A percentile compares a stretch with the other conserved stretches of the same genome.
Evolutionary conservation across 2,888 invertebrate species (phyloP).

Genomic region (Tetheella fluctuosa): DNA sequence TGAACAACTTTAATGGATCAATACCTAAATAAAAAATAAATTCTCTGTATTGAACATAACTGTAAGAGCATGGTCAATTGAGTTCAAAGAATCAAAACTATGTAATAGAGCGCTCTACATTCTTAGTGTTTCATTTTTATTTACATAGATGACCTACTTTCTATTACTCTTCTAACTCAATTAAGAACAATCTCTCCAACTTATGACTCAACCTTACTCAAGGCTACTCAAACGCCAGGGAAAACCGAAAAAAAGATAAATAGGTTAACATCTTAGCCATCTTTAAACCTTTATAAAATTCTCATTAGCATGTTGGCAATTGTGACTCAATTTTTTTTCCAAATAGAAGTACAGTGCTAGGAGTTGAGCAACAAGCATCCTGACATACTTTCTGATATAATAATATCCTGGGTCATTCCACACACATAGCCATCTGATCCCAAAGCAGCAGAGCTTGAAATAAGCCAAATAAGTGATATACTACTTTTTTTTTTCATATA

Average conservation of each 20-base stretch:
- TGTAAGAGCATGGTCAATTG: background rate
- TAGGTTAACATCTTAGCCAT: too few species aligned
- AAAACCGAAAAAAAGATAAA: too few species aligned
- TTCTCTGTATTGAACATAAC: background rate
- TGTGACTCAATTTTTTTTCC: too few species aligned
- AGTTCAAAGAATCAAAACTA: background rate
- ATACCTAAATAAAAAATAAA: background rate
- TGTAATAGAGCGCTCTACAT: slow-evolving; percentile 4
- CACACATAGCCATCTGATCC: too few species aligned
- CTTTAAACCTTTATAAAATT: background rate
- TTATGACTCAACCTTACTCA: background rate
- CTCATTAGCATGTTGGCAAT: too few species aligned
- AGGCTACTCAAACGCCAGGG: background rate
- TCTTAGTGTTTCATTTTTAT: background rate
- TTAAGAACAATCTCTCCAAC: background rate
- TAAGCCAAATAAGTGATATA: too few species aligned
- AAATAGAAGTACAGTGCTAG: too few species aligned
- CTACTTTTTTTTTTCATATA: too few species aligned
- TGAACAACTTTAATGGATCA: too few species aligned
- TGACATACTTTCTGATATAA: background rate
- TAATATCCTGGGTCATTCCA: too few species aligned
- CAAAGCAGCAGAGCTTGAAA: too few species aligned
- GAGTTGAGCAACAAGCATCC: background rate
- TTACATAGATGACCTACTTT: background rate
- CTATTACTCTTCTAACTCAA: too few species aligned